phyloP scores from a whole-genome alignment of 2,888 invertebrate genomes.

The Rhagonycha fulva region DNA sequence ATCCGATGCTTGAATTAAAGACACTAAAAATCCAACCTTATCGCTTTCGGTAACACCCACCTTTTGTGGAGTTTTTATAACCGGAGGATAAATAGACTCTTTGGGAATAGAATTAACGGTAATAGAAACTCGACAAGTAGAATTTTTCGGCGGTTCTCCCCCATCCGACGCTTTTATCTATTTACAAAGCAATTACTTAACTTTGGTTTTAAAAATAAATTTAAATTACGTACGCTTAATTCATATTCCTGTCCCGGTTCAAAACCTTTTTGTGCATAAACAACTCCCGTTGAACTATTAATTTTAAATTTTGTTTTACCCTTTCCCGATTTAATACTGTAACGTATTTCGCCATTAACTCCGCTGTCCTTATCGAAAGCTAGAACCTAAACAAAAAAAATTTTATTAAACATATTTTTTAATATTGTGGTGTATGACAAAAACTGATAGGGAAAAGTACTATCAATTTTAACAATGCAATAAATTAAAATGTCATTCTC shows the following conservation, averaged over 20 bases:
- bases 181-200: neutral
- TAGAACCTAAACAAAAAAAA: constrained; percentile 62
- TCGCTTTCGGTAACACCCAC: constrained; percentile 84
- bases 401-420: neutral
- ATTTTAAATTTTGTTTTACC: constrained; percentile 83
- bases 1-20: constrained; percentile 83
- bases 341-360: constrained; percentile 80
- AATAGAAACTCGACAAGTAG: constrained; percentile 76
- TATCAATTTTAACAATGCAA: neutral
- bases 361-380: constrained; percentile 85
- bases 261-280: constrained; percentile 76
- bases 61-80: constrained; percentile 66
- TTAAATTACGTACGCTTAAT: constrained; percentile 61
- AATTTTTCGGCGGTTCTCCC: constrained; percentile 73
- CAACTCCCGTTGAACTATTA: constrained; percentile 78
- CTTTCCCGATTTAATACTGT: constrained; percentile 78
- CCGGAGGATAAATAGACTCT: constrained; percentile 63
- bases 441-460: neutral
- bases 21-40: constrained; percentile 83
- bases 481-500: neutral
- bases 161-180: constrained; percentile 84
- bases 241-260: constrained; percentile 70
- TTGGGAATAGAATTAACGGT: constrained; percentile 65
- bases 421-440: neutral
- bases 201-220: neutral